Evolutionary conservation across 2,888 invertebrate genomes (phyloP).

Genomic region (Pheosia tremula): DNA sequence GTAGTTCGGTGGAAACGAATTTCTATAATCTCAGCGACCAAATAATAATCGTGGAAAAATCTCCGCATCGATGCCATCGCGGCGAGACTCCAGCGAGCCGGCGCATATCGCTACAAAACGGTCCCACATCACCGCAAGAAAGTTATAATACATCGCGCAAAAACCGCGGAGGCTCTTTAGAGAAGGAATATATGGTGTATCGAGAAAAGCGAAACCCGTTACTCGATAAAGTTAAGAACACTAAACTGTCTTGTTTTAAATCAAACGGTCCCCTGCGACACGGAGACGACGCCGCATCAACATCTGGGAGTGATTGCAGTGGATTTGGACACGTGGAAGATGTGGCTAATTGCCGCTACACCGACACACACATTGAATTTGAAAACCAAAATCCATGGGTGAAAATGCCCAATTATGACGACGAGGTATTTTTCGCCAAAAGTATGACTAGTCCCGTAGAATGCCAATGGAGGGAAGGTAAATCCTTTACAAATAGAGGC

Average conservation of each 20-base stretch:
- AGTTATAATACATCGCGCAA: constrained; percentile 78
- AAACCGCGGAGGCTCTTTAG: constrained; percentile 78
- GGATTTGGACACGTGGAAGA: constrained; percentile 80
- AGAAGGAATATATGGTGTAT: constrained; percentile 84
- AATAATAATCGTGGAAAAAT: constrained; percentile 84
- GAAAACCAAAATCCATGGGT: constrained; percentile 82
- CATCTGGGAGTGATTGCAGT: constrained; percentile 82
- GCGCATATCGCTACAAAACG: constrained; percentile 76
- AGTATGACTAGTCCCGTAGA: constrained; percentile 66
- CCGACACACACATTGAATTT: constrained; percentile 72
- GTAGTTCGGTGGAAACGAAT: constrained; percentile 87
- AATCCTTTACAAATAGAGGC: constrained; percentile 70
- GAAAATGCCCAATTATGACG: constrained; percentile 76
- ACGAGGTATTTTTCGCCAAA: constrained; percentile 78
- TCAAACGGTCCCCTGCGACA: constrained; percentile 82
- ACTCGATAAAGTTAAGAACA: constrained; percentile 88
- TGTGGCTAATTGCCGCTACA: constrained; percentile 65
- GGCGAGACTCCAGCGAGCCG: constrained; percentile 69
- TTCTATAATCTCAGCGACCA: constrained; percentile 87
- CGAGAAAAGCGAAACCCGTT: constrained; percentile 88
- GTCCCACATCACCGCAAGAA: constrained; percentile 74
- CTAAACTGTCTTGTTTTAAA: constrained; percentile 87
- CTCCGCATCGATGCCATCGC: constrained; percentile 76
- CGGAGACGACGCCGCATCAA: constrained; percentile 77
- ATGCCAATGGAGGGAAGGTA: constrained; percentile 70